Percentiles rank a stretch among this genome's conserved stretches.
Evolutionary conservation across 1,140 invertebrate species (phyloP).

Genomic region (Euwallacea fornicatus): DNA sequence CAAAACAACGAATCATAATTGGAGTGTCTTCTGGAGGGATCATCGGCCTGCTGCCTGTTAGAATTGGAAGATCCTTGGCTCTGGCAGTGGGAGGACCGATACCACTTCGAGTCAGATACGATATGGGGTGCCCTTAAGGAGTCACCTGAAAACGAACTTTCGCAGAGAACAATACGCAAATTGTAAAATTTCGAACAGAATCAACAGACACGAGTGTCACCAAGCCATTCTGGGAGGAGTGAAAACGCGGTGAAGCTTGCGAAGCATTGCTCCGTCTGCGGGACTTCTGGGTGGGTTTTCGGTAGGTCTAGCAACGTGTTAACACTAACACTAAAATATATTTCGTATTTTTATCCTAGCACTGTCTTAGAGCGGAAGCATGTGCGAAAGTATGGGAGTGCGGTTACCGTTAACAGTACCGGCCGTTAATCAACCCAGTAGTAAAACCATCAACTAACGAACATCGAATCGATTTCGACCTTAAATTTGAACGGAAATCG

Average conservation of each 20-base stretch:
- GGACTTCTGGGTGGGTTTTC: conserved; percentile 85
- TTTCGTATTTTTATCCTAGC: no score
- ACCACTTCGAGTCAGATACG: conserved; percentile 82
- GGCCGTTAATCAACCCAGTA: no score
- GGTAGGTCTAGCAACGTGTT: conserved; percentile 53
- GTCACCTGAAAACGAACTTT: conserved; percentile 43
- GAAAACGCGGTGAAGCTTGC: conserved; percentile 73
- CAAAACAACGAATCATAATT: conserved; percentile 23
- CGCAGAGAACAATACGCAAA: neutral
- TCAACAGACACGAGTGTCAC: neutral
- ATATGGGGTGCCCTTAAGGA: conserved; percentile 87
- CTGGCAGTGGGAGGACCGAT: conserved; percentile 85
- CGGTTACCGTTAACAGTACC: no score
- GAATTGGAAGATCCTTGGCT: conserved; percentile 86
- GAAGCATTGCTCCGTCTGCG: conserved; percentile 72
- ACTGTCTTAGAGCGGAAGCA: no score
- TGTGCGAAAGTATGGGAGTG: no score
- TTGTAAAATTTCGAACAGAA: neutral
- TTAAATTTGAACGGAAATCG: conserved; percentile 30
- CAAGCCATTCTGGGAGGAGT: conserved; percentile 48
- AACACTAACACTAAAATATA: neutral
- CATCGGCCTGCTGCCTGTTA: conserved; percentile 85
- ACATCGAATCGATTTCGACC: conserved; percentile 14
- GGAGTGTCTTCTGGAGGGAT: conserved; percentile 60
- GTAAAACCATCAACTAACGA: no score